Base-by-base conservation (phyloP, 64 coral and sea anemone genomes). In the Dendronephthya gigantea region DNA sequence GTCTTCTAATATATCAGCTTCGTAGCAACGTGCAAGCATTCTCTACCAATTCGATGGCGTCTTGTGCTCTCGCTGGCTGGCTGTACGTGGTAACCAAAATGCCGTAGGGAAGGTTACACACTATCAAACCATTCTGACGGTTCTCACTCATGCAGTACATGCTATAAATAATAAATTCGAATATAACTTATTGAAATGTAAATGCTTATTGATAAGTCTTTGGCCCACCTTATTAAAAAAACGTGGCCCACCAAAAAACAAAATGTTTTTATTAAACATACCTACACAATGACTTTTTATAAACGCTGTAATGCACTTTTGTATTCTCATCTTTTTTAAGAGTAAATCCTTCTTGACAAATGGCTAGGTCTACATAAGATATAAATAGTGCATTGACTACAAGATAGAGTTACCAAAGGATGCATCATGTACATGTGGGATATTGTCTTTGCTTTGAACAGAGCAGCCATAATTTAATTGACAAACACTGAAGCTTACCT, bases 281-380 rank as follows among this genome's bases (percentile, higher is more conserved):
- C 94, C 94, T 97, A 79, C 92, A 93, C 49, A 88, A 86, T 59
- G 84, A 83, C 47, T 97, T 97, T 86, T 86, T 85, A 85, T 97
- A 93, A 70, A 97, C 91, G 23, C 56, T 90, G 56, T 90, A 97
- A 35, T 93, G 92, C 50, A 51, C 82, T 75, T 90, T 74, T 1
- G 87, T 83, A 40, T 62, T 87, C 49, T 88, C 49, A 14, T n/a
- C 49, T 52, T 48, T 84, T 86, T 86, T n/a, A 23, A 93, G 84
- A 84, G 83, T 83, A 88, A 97, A 97, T 90, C 94, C 94, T 90
- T 86, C 91, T 47, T 87, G 82, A 40, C 92, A 97, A 56, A 91
- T 75, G 33, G 82, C 68, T 58, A 83, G 49, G 66, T 96, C 93
- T 96, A 68, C 15, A 50, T 6, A 28, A 70, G 15, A 88, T 49